Conservation (phyloP, 2,888 invertebrate genomes). For the Hirtodrosophila alboralis region DNA sequence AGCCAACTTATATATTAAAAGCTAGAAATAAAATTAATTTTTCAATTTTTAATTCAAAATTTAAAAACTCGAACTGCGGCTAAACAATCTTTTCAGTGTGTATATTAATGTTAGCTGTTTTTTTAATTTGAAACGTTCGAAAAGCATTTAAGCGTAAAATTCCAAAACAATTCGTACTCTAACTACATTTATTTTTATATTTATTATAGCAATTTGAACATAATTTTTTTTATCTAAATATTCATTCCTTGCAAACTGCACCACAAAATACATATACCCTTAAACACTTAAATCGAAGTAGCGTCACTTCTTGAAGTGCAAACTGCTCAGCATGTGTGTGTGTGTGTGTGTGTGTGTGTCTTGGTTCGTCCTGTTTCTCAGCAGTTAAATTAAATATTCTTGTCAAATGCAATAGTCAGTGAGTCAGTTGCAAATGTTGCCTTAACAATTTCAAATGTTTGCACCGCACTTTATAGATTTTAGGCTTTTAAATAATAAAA, state of each 20-base stretch:
- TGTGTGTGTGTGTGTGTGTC: conserved; percentile 24
- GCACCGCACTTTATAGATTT: conserved; percentile 77
- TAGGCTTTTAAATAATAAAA: conserved; percentile 78
- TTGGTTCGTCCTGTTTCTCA: conserved; percentile 13
- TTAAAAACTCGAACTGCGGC: too few relatives aligned
- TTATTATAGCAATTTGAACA: too few relatives aligned
- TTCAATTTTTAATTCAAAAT: too few relatives aligned
- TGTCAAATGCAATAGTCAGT: conserved; percentile 70
- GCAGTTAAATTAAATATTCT: conserved; percentile 73
- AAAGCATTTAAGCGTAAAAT: too few relatives aligned
- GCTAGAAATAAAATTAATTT: too few relatives aligned
- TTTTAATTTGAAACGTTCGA: too few relatives aligned
- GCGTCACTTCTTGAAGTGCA: conserved; percentile 3
- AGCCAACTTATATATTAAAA: too few relatives aligned
- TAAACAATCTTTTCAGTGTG: too few relatives aligned
- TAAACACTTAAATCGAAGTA: not conserved
- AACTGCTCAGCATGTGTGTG: conserved; percentile 21
- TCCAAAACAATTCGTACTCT: too few relatives aligned
- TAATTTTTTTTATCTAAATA: too few relatives aligned
- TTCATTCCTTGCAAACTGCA: conserved; percentile 2
- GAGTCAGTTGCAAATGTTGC: conserved; percentile 69
- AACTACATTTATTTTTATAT: too few relatives aligned
- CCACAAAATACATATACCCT: conserved; percentile 1
- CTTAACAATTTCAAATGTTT: conserved; percentile 74
- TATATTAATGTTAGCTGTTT: too few relatives aligned